These are phyloP conservation scores for Nephrotoma guestfalica DNA, from an alignment of 2,888 invertebrate species.

Conservation along the genomic window DNA sequence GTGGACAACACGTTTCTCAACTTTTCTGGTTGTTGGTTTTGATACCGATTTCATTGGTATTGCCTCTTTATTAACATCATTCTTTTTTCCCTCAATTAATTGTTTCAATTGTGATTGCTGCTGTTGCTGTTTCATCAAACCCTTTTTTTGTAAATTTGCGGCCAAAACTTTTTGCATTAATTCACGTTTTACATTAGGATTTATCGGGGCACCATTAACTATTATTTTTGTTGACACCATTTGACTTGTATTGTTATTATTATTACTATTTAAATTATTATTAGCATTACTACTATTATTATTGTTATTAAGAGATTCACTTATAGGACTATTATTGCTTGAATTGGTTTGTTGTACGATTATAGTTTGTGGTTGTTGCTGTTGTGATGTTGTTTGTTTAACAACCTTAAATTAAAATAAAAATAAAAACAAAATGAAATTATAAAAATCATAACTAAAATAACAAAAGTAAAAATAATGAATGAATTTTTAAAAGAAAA, in stretches of 20 bases:
- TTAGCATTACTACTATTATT: background rate
- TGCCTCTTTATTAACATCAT: background rate
- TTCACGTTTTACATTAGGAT: conserved; percentile 17
- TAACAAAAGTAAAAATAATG: background rate
- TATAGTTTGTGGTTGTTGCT: conserved; percentile 5
- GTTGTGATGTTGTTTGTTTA: conserved; percentile 6
- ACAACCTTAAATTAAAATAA: conserved; percentile 1
- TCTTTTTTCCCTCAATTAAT: conserved; percentile 16
- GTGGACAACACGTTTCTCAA: conserved; percentile 10
- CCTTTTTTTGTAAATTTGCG: conserved; percentile 27
- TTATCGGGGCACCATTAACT: conserved; percentile 13
- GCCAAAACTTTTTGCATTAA: conserved; percentile 20
- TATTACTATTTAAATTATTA: conserved; percentile 5
- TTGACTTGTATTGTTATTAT: conserved; percentile 5
- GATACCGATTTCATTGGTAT: background rate
- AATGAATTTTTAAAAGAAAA: background rate
- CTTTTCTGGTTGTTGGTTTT: background rate
- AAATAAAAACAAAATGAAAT: background rate
- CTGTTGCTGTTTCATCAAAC: conserved; percentile 21
- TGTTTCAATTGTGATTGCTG: conserved; percentile 28
- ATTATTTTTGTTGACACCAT: conserved; percentile 11
- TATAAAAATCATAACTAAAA: background rate
- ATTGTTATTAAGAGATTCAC: background rate
- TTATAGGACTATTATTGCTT: conserved; percentile 1
- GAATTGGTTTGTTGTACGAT: conserved; percentile 2